These are phyloP conservation scores for Drosophila suboccidentalis DNA, from an alignment of 2,888 invertebrate genomes.

Conservation along the genomic window DNA sequence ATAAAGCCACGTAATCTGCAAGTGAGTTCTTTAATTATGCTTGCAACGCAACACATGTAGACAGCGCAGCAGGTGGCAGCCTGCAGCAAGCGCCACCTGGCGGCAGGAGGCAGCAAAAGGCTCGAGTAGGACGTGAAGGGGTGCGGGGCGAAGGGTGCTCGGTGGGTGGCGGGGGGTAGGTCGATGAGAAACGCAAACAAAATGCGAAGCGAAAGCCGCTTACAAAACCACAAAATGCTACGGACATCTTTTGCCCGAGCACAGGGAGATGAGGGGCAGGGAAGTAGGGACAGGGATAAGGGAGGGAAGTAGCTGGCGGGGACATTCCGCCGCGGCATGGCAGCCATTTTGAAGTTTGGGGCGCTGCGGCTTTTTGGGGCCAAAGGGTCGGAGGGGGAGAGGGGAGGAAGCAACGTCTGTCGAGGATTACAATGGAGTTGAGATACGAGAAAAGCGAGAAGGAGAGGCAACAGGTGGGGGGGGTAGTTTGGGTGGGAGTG, in stretches of 20 bases:
- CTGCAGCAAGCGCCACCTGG: conserved; percentile 12
- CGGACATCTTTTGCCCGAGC: conserved; percentile 70
- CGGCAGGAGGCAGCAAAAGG: background rate
- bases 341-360: conserved; percentile 76
- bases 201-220: conserved; percentile 78
- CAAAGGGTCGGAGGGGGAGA: too few relatives aligned
- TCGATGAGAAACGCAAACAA: conserved; percentile 64
- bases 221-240: conserved; percentile 81
- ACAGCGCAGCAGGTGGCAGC: conserved; percentile 55
- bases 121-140: too few relatives aligned
- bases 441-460: conserved; percentile 41
- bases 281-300: background rate
- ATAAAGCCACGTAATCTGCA: conserved; percentile 80
- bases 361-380: conserved; percentile 59
- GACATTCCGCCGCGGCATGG: conserved; percentile 16
- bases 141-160: background rate
- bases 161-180: background rate
- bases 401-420: conserved; percentile 41
- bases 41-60: conserved; percentile 70
- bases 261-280: background rate
- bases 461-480: background rate
- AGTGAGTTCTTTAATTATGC: conserved; percentile 82
- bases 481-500: too few relatives aligned
- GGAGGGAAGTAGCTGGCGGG: background rate
- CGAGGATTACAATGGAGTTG: conserved; percentile 75